phyloP scores from a whole-genome alignment of 2,113 vertebrate genomes.

The Stictonetta naevosa region DNA sequence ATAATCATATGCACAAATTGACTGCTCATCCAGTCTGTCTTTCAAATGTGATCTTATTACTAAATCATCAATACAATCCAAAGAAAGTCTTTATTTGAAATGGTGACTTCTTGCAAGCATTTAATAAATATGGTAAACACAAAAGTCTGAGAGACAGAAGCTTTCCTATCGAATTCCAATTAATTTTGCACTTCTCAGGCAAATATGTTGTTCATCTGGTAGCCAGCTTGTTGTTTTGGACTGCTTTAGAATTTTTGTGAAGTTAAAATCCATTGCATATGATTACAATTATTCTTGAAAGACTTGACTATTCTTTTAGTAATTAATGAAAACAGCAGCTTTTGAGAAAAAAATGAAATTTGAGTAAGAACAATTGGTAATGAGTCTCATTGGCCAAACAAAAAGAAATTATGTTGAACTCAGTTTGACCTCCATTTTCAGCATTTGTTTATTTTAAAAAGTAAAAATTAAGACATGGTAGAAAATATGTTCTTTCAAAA shows the following conservation, averaged over 20 bases:
- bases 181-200: not conserved
- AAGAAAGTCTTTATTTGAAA: not conserved
- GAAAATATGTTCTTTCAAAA: not conserved
- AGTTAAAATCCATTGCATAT: not conserved
- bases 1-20: not conserved
- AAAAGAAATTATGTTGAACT: not conserved
- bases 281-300: not conserved
- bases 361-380: not conserved
- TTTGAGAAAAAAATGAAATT: not conserved
- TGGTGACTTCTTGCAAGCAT: not conserved
- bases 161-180: not conserved
- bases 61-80: not conserved
- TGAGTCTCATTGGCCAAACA: not conserved
- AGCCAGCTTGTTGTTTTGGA: not conserved
- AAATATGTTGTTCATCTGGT: not conserved
- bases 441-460: not conserved
- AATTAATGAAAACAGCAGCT: not conserved
- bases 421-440: not conserved
- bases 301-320: not conserved
- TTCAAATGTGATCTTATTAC: not conserved
- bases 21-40: not conserved
- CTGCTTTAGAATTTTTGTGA: not conserved
- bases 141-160: not conserved
- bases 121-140: not conserved
- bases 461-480: not conserved